A percentile compares a stretch with the other conserved stretches of the same genome.
These are phyloP conservation scores for Margaritifera margaritifera DNA, from an alignment of 2,888 invertebrate species.

Conservation along the genomic window DNA sequence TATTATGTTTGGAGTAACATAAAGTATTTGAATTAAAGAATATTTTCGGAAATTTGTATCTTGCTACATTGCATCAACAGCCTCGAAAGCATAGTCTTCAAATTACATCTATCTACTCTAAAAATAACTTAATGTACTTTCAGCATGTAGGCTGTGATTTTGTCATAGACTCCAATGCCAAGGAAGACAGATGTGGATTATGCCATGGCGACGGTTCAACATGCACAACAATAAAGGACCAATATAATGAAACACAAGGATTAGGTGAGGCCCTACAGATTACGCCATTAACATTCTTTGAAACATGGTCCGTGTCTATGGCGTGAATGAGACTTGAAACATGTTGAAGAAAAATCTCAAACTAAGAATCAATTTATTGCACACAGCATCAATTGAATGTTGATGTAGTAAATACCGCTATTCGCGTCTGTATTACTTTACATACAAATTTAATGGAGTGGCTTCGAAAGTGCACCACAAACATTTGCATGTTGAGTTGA, in stretches of 20 bases:
- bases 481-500: no score
- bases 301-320: neutral
- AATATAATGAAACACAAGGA: conserved; percentile 76
- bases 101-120: neutral
- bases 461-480: no score
- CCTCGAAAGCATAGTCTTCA: no score
- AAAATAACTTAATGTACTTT: conserved; percentile 52
- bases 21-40: no score
- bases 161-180: conserved; percentile 84
- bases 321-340: neutral
- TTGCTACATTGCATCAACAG: neutral
- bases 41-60: neutral
- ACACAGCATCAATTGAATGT: no score
- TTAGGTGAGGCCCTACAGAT: conserved; percentile 64
- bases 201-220: conserved; percentile 89
- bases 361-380: no score
- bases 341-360: no score
- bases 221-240: conserved; percentile 82
- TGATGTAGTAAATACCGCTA: no score
- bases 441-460: no score
- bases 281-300: neutral
- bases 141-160: conserved; percentile 94
- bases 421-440: no score
- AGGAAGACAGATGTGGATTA: conserved; percentile 89
- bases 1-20: neutral